A percentile compares a stretch with the other conserved stretches of the same genome.
These are phyloP conservation scores for Bombus superbus DNA, from an alignment of 1,140 invertebrate genomes.

Conservation along the genomic window DNA sequence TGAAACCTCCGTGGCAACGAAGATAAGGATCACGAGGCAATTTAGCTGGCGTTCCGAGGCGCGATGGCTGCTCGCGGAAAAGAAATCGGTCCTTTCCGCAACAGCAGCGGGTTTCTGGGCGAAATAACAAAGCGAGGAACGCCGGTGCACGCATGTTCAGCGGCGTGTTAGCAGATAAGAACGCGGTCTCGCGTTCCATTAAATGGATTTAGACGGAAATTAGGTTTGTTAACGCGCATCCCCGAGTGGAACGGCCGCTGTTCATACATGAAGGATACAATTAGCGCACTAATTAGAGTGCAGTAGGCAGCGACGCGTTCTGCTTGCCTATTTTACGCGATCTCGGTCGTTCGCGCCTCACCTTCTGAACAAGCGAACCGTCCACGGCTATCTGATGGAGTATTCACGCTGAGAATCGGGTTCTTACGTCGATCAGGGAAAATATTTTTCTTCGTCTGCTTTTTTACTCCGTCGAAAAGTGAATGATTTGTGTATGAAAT, in stretches of 20 bases:
- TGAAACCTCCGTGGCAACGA: background rate
- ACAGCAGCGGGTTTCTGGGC: slow-evolving; percentile 22
- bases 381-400: slow-evolving; percentile 2
- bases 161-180: slow-evolving; percentile 51
- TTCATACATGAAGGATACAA: slow-evolving; percentile 65
- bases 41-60: slow-evolving; percentile 8
- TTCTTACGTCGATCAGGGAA: background rate
- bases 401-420: background rate
- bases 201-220: slow-evolving; percentile 59
- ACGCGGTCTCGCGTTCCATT: slow-evolving; percentile 43
- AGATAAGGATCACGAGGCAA: slow-evolving; percentile 21
- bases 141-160: slow-evolving; percentile 36
- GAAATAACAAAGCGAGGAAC: slow-evolving; percentile 31
- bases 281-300: slow-evolving; percentile 58
- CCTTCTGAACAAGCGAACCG: slow-evolving; percentile 16
- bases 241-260: slow-evolving; percentile 56
- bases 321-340: slow-evolving; percentile 37
- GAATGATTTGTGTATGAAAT: background rate
- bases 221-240: slow-evolving; percentile 60
- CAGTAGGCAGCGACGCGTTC: slow-evolving; percentile 25
- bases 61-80: slow-evolving; percentile 17
- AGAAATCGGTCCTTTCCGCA: slow-evolving; percentile 30
- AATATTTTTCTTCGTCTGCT: background rate
- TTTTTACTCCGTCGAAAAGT: background rate
- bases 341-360: background rate